Base-by-base conservation (phyloP, 2,888 invertebrate genomes). In the Cetonia aurata region DNA sequence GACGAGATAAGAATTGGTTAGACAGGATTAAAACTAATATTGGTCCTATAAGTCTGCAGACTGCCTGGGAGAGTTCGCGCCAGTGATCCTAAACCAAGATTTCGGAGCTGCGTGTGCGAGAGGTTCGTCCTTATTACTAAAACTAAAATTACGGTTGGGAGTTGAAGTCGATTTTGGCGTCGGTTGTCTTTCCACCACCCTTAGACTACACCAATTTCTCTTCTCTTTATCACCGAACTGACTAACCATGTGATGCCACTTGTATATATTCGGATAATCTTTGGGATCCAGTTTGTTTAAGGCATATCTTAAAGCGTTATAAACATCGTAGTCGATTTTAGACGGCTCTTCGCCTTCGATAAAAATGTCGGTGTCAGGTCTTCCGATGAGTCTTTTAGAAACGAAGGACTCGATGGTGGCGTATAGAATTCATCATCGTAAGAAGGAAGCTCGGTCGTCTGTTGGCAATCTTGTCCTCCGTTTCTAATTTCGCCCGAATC, bases 281-380 rank as follows among this genome's bases (percentile, higher is more conserved):
- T 86, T 85, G 52, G 87, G 84, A 73, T 88, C 86, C 53, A 96
- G 84, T 12, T 77, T 72, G 72, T 80, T 79, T 55, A 85, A 79
- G 33, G 86, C 83, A 71, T 87, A 86, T 15, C 88, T 85, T 70
- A 96, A 80, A 37, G 95, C 95, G 76, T 93, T 91, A 78, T 89
- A 90, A 66, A 95, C 94, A 74, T 93, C 90, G 65, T 91, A 85
- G 83, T 96, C 96, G 75, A 91, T 88, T 81, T 94, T 95, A 0
- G 91, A 90, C 0, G 95, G 94, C 76, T 87, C 87, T 78, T 89
- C 88, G 0, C 95, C 93, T 78, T 92, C 89, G 79, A 92, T 88
- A 82, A 90, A 91, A 72, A 88, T 86, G 55, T 89, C 89, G 8
- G 86, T 78, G 62, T 87, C 87, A 67, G 85, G 85, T 86, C 86